A percentile compares a stretch with the other conserved stretches of the same genome.
Evolutionary conservation across 2,888 invertebrate genomes (phyloP).

Genomic region (Drosophila falleni): DNA sequence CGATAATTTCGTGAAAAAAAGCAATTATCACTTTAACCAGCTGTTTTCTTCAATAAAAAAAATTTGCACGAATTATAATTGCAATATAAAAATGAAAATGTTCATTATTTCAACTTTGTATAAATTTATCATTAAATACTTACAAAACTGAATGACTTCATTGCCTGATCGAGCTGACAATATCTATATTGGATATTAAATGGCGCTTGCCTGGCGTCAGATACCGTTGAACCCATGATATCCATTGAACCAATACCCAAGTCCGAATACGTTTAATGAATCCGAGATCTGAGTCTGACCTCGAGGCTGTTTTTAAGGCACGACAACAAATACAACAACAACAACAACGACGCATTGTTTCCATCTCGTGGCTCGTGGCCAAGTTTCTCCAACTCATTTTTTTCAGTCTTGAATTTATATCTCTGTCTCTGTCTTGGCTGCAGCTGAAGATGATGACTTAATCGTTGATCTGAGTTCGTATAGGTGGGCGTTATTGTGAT

Average conservation of each 20-base stretch:
- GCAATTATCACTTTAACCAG: no score
- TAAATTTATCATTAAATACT: no score
- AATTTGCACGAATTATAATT: no score
- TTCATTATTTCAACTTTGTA: no score
- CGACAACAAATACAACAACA: constrained; percentile 26
- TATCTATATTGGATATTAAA: constrained; percentile 57
- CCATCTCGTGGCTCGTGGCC: constrained; percentile 45
- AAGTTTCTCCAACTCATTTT: constrained; percentile 6
- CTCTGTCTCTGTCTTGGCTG: constrained; percentile 27
- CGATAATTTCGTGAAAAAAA: no score
- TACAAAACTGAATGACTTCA: constrained; percentile 63
- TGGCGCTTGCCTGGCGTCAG: constrained; percentile 37
- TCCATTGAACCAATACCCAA: constrained; percentile 14
- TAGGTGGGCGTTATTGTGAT: constrained; percentile 71
- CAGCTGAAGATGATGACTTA: constrained; percentile 70
- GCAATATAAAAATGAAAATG: no score
- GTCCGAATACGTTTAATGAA: background rate
- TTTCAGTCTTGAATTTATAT: background rate
- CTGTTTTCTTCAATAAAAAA: no score
- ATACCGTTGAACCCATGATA: constrained; percentile 14
- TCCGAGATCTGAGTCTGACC: constrained; percentile 55
- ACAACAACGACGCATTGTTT: constrained; percentile 65
- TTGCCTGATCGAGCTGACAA: constrained; percentile 45
- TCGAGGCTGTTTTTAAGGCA: constrained; percentile 54
- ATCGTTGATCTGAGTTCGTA: constrained; percentile 64